A percentile compares a stretch with the other conserved stretches of the same genome.
Evolutionary conservation across 2,113 vertebrate species (phyloP).

Genomic region (Pelusios castaneus): DNA sequence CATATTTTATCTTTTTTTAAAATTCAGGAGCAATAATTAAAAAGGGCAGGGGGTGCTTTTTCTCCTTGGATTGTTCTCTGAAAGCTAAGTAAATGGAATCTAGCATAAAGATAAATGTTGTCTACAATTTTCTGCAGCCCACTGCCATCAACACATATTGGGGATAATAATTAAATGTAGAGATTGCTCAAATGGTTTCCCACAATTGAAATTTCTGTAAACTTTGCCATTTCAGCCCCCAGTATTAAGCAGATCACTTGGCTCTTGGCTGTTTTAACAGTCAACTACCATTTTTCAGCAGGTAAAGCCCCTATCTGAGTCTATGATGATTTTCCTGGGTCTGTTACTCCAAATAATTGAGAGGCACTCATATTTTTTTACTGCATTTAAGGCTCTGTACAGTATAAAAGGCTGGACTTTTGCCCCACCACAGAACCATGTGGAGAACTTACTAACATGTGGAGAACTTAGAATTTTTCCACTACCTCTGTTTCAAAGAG

Average conservation of each 20-base stretch:
- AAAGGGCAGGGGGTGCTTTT: background rate
- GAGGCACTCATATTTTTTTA: background rate
- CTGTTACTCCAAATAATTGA: slow-evolving; percentile 4
- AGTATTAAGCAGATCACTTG: background rate
- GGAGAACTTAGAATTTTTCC: background rate
- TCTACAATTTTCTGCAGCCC: slow-evolving; percentile 11
- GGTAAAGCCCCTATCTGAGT: background rate
- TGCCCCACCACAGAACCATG: background rate
- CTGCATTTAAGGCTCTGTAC: background rate
- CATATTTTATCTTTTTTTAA: slow-evolving; percentile 18
- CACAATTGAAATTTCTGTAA: slow-evolving; percentile 52
- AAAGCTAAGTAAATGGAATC: slow-evolving; percentile 15
- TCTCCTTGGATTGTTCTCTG: background rate
- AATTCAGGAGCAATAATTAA: background rate
- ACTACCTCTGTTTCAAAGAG: background rate
- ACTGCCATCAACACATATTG: background rate
- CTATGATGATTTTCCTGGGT: background rate
- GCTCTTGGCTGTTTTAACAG: background rate
- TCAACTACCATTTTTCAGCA: background rate
- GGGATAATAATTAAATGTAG: slow-evolving; percentile 14
- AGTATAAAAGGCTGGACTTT: background rate
- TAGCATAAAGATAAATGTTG: slow-evolving; percentile 16
- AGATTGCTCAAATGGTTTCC: slow-evolving; percentile 29
- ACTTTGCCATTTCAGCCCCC: slow-evolving; percentile 11
- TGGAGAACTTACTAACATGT: background rate